Percentiles rank a stretch among this genome's conserved stretches.
Conservation (phyloP, 1,140 invertebrate species). For the Anoplophora glabripennis region DNA sequence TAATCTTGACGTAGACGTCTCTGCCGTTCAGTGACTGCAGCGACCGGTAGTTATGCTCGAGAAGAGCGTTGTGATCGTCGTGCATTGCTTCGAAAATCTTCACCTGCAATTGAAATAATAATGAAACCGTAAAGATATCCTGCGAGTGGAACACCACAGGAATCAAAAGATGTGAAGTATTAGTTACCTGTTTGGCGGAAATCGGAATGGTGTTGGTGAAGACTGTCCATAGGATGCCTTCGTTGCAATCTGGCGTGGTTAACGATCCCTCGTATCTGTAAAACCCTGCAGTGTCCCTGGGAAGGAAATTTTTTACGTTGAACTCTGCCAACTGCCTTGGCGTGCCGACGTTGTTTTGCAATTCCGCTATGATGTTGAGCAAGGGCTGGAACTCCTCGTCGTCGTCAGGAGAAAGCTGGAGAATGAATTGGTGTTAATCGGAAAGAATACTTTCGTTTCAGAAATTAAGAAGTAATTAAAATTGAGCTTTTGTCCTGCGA, state of each 20-base stretch:
- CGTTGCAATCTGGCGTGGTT: constrained; percentile 71
- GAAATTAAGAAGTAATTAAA: too few relatives aligned
- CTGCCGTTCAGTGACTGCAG: constrained; percentile 47
- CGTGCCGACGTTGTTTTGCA: constrained; percentile 41
- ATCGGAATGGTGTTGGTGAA: constrained; percentile 60
- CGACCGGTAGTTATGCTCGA: constrained; percentile 51
- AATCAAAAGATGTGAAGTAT: constrained; percentile 7
- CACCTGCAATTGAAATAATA: constrained; percentile 36
- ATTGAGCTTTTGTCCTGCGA: too few relatives aligned
- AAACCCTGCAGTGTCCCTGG: constrained; percentile 54
- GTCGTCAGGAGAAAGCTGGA: constrained; percentile 41
- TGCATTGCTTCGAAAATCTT: constrained; percentile 49
- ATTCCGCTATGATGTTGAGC: constrained; percentile 49
- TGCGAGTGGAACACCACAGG: too few relatives aligned
- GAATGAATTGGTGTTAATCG: neutral
- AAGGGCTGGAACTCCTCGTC: constrained; percentile 52
- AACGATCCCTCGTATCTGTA: constrained; percentile 72
- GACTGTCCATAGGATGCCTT: constrained; percentile 72
- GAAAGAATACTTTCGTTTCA: neutral
- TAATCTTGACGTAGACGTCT: constrained; percentile 30
- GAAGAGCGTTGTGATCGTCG: constrained; percentile 38
- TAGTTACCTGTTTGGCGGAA: constrained; percentile 56
- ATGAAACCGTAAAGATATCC: too few relatives aligned
- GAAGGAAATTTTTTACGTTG: constrained; percentile 48
- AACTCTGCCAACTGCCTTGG: constrained; percentile 22